Evolutionary conservation across 2,113 vertebrate genomes (phyloP).

Genomic region (Pyrgilauda ruficollis): DNA sequence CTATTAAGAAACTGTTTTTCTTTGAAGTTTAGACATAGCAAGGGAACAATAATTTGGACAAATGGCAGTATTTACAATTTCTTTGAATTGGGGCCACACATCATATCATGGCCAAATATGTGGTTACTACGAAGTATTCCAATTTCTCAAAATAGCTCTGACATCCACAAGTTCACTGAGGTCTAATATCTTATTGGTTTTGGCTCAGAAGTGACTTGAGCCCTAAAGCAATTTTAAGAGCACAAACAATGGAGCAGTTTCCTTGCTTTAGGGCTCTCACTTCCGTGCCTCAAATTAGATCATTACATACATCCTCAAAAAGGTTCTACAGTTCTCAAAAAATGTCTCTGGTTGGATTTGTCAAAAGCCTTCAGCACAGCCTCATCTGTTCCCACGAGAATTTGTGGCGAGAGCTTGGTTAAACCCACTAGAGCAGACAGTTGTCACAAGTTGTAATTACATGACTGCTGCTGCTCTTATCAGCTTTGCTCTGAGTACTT

Average conservation of each 20-base stretch:
- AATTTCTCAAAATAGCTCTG: not conserved
- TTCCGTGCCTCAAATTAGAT: not conserved
- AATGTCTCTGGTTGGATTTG: not conserved
- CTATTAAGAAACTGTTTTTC: not conserved
- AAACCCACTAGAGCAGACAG: not conserved
- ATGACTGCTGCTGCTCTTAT: not conserved
- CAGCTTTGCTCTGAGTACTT: not conserved
- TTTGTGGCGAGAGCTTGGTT: not conserved
- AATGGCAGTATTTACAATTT: not conserved
- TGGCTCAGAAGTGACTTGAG: not conserved
- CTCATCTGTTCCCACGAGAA: not conserved
- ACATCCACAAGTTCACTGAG: not conserved
- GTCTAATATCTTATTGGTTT: not conserved
- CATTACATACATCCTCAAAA: not conserved
- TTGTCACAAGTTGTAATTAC: not conserved
- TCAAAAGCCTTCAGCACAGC: not conserved
- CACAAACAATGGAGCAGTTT: not conserved
- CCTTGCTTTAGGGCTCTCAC: not conserved
- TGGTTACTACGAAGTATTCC: not conserved
- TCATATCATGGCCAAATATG: not conserved
- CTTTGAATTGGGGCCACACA: not conserved
- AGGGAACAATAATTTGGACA: not conserved
- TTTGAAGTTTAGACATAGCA: slow-evolving; percentile 13
- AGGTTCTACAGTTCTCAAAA: not conserved
- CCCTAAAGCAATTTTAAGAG: not conserved